Evolutionary conservation across 2,797 vertebrate genomes (phyloP).

Genomic region (Babyrousa celebensis): DNA sequence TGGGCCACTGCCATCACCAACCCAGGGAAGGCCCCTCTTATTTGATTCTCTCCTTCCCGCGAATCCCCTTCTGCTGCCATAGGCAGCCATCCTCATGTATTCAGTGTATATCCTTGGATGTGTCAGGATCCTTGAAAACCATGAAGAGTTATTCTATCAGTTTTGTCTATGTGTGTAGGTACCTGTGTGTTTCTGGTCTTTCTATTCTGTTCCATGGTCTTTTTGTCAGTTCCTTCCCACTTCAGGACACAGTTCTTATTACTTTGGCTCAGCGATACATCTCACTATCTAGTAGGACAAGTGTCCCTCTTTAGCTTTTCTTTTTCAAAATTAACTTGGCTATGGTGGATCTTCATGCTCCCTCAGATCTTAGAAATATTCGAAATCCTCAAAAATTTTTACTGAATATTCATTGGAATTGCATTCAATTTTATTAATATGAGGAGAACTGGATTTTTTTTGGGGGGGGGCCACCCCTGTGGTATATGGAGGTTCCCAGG

Average conservation of each 20-base stretch:
- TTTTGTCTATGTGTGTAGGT: background rate
- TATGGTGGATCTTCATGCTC: background rate
- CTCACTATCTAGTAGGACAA: background rate
- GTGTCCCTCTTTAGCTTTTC: background rate
- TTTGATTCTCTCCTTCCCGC: background rate
- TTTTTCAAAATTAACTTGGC: conserved; percentile 40
- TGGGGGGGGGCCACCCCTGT: too few species aligned
- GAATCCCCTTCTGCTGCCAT: background rate
- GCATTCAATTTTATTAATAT: conserved; percentile 35
- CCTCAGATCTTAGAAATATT: conserved; percentile 20
- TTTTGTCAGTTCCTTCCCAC: background rate
- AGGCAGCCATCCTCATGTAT: background rate
- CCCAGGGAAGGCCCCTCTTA: background rate
- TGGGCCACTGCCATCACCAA: accelerated
- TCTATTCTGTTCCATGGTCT: background rate
- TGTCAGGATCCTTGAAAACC: conserved; percentile 11
- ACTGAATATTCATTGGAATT: conserved; percentile 27
- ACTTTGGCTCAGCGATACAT: background rate
- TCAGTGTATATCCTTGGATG: background rate
- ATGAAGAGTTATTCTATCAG: background rate
- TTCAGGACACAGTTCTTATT: background rate
- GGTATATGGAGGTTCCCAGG: too few species aligned
- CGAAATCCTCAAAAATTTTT: background rate
- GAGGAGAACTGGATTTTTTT: conserved; percentile 34
- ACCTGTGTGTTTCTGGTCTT: background rate